Percentiles rank a stretch among this genome's conserved stretches.
Conservation (phyloP, 2,888 invertebrate species). For the Anorthoa munda region DNA sequence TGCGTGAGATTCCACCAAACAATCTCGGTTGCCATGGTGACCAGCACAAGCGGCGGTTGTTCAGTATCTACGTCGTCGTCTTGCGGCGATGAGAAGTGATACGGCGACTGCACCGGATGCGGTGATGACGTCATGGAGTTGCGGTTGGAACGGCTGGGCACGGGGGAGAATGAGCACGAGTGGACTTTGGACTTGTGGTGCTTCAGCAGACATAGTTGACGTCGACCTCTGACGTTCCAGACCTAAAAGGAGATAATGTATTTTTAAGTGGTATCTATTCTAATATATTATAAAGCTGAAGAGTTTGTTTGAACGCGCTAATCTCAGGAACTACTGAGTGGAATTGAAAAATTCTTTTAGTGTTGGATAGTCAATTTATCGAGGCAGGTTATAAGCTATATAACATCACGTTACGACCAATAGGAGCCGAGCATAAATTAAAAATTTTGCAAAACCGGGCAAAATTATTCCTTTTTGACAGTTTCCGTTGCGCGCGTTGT, state of each 20-base stretch:
- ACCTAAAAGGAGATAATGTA: slow-evolving; percentile 74
- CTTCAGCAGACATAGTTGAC: slow-evolving; percentile 82
- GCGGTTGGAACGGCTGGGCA: slow-evolving; percentile 81
- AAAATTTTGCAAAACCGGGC: too few relatives aligned
- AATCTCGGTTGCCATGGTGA: slow-evolving; percentile 91
- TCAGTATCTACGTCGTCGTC: slow-evolving; percentile 69
- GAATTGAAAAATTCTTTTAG: too few relatives aligned
- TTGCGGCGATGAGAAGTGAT: slow-evolving; percentile 40
- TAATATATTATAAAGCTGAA: too few relatives aligned
- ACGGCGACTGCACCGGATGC: slow-evolving; percentile 52
- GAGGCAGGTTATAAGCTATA: too few relatives aligned
- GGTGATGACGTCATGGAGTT: slow-evolving; percentile 63
- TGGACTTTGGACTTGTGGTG: slow-evolving; percentile 90
- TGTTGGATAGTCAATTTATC: too few relatives aligned
- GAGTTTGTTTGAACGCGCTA: too few relatives aligned
- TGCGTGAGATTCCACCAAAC: slow-evolving; percentile 91
- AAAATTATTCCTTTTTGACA: too few relatives aligned
- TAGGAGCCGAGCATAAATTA: too few relatives aligned
- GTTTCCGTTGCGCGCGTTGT: too few relatives aligned
- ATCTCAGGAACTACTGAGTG: too few relatives aligned
- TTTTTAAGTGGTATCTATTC: not conserved
- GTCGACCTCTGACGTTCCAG: slow-evolving; percentile 86
- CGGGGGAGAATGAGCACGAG: slow-evolving; percentile 89
- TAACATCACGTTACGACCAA: too few relatives aligned
- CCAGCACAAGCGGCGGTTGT: slow-evolving; percentile 87